phyloP scores from a whole-genome alignment of 1,140 invertebrate genomes.

The Drosophila nigrodunni region DNA sequence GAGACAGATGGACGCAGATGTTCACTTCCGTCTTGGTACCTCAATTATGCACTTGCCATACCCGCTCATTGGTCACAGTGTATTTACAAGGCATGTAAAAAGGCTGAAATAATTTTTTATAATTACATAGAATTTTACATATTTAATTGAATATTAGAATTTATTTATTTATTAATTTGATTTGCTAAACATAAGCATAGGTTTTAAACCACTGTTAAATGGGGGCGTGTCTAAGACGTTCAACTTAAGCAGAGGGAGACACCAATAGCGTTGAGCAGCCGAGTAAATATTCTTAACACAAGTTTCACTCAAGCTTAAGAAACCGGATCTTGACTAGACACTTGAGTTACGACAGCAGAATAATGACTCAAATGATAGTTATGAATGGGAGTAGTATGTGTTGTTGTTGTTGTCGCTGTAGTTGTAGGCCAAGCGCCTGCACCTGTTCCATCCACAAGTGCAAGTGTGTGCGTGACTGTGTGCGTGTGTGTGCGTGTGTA shows the following conservation, averaged over 20 bases:
- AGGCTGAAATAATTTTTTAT: background rate
- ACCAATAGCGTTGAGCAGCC: slow-evolving; percentile 27
- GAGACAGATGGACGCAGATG: background rate
- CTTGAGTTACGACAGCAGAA: slow-evolving; percentile 29
- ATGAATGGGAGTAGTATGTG: slow-evolving; percentile 43
- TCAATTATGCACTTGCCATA: background rate
- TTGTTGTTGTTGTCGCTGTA: background rate
- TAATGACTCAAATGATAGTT: slow-evolving; percentile 24
- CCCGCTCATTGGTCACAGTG: background rate
- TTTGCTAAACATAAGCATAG: background rate
- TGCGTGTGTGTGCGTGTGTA: background rate
- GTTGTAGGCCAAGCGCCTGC: slow-evolving; percentile 48
- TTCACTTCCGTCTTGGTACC: background rate
- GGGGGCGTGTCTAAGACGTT: slow-evolving; percentile 29
- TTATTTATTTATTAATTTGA: background rate
- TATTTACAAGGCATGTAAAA: background rate
- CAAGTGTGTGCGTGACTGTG: slow-evolving; percentile 12
- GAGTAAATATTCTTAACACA: slow-evolving; percentile 36
- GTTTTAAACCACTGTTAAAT: background rate
- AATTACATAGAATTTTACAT: no score
- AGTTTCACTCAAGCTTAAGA: slow-evolving; percentile 34
- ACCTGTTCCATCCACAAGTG: slow-evolving; percentile 47
- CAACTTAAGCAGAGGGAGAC: slow-evolving; percentile 30
- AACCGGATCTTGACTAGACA: slow-evolving; percentile 49
- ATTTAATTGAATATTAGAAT: no score